These are phyloP conservation scores for Amitus sp. DNA, from an alignment of 2,888 invertebrate species.

Conservation along the genomic window DNA sequence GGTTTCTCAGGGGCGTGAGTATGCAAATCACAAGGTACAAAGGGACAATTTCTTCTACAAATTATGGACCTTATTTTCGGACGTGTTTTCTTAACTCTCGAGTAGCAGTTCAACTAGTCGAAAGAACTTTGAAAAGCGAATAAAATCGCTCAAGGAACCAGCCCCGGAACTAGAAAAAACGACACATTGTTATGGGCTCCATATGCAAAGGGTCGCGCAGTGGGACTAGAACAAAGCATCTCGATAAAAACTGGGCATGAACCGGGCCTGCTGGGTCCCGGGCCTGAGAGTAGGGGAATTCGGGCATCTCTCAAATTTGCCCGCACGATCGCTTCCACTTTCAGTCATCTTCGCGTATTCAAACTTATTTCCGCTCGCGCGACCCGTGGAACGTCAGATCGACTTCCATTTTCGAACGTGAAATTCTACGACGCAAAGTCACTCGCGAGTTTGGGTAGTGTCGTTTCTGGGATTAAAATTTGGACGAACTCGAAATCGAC, in stretches of 20 bases:
- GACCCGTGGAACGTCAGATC: slow-evolving; percentile 5
- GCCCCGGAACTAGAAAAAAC: slow-evolving; percentile 58
- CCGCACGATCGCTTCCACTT: slow-evolving; percentile 45
- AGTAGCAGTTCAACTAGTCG: too few species aligned
- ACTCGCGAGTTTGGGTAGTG: too few species aligned
- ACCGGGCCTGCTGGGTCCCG: slow-evolving; percentile 41
- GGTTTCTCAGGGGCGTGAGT: slow-evolving; percentile 48
- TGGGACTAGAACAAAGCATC: slow-evolving; percentile 60
- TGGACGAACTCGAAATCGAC: too few species aligned
- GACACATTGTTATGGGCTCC: slow-evolving; percentile 60
- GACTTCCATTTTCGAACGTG: background rate
- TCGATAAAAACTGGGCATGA: slow-evolving; percentile 61
- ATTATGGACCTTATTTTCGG: too few species aligned
- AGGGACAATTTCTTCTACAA: slow-evolving; percentile 20
- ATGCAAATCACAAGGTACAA: slow-evolving; percentile 51
- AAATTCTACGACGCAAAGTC: background rate
- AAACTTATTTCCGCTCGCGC: slow-evolving; percentile 41
- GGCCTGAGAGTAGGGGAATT: slow-evolving; percentile 38
- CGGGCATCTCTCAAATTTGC: slow-evolving; percentile 50
- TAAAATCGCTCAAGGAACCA: slow-evolving; percentile 30
- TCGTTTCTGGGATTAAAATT: too few species aligned
- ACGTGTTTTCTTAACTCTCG: too few species aligned
- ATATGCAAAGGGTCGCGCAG: slow-evolving; percentile 51
- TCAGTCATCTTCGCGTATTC: slow-evolving; percentile 54
- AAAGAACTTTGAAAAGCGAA: slow-evolving; percentile 12